These are phyloP conservation scores for Xanthorhoe spadicearia DNA, from an alignment of 2,888 invertebrate genomes.

Conservation along the genomic window DNA sequence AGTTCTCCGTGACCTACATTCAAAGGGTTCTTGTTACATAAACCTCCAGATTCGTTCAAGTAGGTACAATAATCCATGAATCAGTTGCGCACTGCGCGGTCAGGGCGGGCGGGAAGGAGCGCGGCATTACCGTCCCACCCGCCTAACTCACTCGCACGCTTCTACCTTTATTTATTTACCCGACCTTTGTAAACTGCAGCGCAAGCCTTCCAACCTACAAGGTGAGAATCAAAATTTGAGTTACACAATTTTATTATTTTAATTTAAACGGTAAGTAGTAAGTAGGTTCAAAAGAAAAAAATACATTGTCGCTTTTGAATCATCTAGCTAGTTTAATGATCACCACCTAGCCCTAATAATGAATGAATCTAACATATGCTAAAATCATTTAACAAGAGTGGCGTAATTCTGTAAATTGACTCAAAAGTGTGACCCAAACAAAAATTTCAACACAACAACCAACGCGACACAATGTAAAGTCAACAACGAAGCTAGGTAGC, in stretches of 20 bases:
- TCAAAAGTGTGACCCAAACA: constrained; percentile 32
- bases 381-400: constrained; percentile 4
- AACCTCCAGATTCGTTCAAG: constrained; percentile 16
- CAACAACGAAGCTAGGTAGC: constrained; percentile 31
- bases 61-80: constrained; percentile 39
- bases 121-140: constrained; percentile 60
- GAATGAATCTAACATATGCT: no score
- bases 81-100: constrained; percentile 60
- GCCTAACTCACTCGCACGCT: constrained; percentile 51
- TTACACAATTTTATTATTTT: neutral
- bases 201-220: constrained; percentile 33
- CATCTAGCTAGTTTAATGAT: no score
- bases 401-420: constrained; percentile 17
- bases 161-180: constrained; percentile 20
- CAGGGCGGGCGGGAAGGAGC: constrained; percentile 45
- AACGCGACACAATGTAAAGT: constrained; percentile 24
- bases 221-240: constrained; percentile 11
- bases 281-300: no score
- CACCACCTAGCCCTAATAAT: no score
- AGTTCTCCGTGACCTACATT: constrained; percentile 28
- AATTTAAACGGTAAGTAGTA: no score
- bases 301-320: no score
- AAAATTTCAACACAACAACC: constrained; percentile 27
- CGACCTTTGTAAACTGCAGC: constrained; percentile 26
- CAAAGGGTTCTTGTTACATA: constrained; percentile 32